Percentiles rank a stretch among this genome's conserved stretches.
Evolutionary conservation across 2,113 vertebrate species (phyloP).

Genomic region (Poeciliopsis retropinna): DNA sequence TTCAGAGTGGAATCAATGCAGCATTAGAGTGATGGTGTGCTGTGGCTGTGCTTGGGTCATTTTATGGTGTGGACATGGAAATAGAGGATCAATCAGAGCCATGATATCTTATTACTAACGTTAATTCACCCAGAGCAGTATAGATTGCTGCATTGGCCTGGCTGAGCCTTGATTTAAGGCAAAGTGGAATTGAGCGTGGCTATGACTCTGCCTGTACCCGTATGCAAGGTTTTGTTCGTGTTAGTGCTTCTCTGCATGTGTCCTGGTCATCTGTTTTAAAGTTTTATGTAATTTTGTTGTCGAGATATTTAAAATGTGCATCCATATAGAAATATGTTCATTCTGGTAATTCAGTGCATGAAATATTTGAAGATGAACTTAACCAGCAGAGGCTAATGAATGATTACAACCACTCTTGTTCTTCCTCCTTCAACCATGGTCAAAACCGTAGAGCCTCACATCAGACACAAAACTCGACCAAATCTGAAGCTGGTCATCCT

Average conservation of each 20-base stretch:
- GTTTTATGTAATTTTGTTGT: neutral
- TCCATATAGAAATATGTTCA: neutral
- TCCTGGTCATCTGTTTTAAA: neutral
- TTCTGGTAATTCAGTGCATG: neutral
- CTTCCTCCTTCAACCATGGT: constrained; percentile 16
- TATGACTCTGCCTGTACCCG: constrained; percentile 28
- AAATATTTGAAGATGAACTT: neutral
- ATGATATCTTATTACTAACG: constrained; percentile 98
- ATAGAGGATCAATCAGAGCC: constrained; percentile 94
- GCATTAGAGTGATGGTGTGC: constrained; percentile 90
- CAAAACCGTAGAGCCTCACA: constrained; percentile 30
- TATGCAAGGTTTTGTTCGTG: constrained; percentile 14
- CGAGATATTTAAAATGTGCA: constrained; percentile 4
- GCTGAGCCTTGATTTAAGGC: constrained; percentile 79
- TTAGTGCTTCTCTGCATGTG: neutral
- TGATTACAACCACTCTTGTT: neutral
- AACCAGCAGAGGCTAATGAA: constrained; percentile 2
- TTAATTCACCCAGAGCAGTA: constrained; percentile 97
- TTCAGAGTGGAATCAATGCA: constrained; percentile 87
- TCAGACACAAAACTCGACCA: constrained; percentile 41
- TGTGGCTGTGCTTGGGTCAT: constrained; percentile 88
- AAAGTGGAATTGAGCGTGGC: constrained; percentile 50
- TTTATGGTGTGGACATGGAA: constrained; percentile 93
- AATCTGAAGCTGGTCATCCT: constrained; percentile 39
- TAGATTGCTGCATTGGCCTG: constrained; percentile 89